These are phyloP conservation scores for Temnothorax unifasciatus DNA, from an alignment of 2,888 invertebrate genomes.

Conservation along the genomic window DNA sequence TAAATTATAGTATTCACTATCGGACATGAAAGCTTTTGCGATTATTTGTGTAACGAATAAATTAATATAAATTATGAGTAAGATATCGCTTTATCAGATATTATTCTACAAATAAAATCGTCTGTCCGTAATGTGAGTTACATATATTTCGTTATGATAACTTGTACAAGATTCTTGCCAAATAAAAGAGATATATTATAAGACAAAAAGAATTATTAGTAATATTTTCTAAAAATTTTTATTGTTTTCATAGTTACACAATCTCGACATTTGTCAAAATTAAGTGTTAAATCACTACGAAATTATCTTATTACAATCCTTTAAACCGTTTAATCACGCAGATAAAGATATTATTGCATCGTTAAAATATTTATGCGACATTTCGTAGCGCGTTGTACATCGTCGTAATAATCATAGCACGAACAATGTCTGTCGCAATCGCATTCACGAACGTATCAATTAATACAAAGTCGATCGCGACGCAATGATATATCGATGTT, in stretches of 20 bases:
- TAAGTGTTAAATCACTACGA: neutral
- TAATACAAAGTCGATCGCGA: conserved; percentile 10
- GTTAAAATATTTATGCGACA: conserved; percentile 14
- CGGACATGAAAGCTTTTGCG: neutral
- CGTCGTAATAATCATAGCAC: neutral
- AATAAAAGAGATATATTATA: neutral
- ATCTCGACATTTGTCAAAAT: neutral
- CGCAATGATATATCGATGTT: neutral
- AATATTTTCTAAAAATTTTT: neutral
- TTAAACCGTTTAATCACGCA: neutral
- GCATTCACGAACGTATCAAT: conserved; percentile 8
- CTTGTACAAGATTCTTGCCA: neutral
- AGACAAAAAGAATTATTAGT: neutral
- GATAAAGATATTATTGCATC: neutral
- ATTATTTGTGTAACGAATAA: conserved; percentile 15
- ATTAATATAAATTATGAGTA: conserved; percentile 3
- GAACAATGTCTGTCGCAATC: conserved; percentile 12
- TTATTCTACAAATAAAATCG: neutral
- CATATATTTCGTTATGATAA: neutral
- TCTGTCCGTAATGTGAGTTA: neutral
- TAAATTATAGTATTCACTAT: conserved; percentile 12
- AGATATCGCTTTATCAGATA: conserved; percentile 14
- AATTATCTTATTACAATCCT: neutral
- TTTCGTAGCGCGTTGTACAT: neutral
- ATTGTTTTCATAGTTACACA: neutral